These are phyloP conservation scores for Sardina pilchardus DNA, from an alignment of 2,113 vertebrate genomes.

Conservation along the genomic window DNA sequence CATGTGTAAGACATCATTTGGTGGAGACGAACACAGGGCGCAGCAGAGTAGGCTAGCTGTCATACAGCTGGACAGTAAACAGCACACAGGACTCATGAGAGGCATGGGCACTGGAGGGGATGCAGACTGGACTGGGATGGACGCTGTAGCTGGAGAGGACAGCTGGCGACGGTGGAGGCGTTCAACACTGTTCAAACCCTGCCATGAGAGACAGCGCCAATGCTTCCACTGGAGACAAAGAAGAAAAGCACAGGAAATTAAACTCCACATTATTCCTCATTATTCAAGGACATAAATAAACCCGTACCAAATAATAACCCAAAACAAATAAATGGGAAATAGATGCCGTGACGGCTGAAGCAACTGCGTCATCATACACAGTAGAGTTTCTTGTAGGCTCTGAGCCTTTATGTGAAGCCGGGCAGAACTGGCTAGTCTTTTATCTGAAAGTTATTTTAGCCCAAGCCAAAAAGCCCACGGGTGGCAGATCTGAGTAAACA, in stretches of 20 bases:
- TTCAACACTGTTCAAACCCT: constrained; percentile 89
- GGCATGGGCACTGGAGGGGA: background rate
- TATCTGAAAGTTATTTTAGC: background rate
- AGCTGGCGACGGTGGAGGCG: background rate
- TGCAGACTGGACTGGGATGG: background rate
- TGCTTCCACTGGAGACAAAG: constrained; percentile 85
- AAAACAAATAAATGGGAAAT: background rate
- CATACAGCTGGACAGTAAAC: constrained; percentile 26
- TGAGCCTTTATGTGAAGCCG: background rate
- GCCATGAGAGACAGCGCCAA: constrained; percentile 95
- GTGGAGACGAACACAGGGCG: constrained; percentile 37
- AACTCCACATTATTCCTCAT: background rate
- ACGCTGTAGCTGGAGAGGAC: background rate
- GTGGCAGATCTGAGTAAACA: background rate
- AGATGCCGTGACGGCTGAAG: background rate
- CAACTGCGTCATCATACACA: background rate
- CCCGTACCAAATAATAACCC: background rate
- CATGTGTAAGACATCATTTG: constrained; percentile 13
- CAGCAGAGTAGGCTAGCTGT: constrained; percentile 9
- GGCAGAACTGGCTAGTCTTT: background rate
- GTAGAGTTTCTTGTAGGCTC: background rate
- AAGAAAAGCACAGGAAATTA: constrained; percentile 8
- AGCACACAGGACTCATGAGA: background rate
- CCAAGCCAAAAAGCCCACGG: background rate
- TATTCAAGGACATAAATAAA: background rate